Base-by-base conservation (phyloP, 2,888 invertebrate genomes). In the Orchesellides sinensis region DNA sequence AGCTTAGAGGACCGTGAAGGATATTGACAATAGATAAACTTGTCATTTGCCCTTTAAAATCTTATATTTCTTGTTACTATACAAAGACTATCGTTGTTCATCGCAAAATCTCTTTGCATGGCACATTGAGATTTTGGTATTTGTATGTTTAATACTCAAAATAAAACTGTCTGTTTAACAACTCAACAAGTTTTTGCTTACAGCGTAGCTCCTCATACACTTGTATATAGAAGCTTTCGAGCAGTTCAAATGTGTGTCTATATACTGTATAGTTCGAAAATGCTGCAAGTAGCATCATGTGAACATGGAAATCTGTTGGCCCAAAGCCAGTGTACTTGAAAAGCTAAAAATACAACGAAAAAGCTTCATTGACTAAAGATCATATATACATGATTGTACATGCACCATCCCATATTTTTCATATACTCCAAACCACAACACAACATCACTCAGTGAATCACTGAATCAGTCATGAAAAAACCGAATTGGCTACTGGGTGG, bases 271-370 rank as follows among this genome's bases (percentile, higher is more conserved):
- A 19, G 54, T 19, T 66, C 29, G 27, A 27, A 72, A 45, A 32
- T 21, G 1, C 27, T 17, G 68, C 14, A 19, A n/a, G 8, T 21
- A 69, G 3, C 40, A 40, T 40, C 23, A 25, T 32, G n/a, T 21
- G 70, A 63, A 69, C 56, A 47, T 56, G 72, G 32, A 80, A 40
- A 79, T 56, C 35, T 59, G 54, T 73, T 80, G 80, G 80, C 80
- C n/a, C 0, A 17, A n/a, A 2, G 65, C 80, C 80, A 80, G 59
- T 80, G 80, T 35, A 72, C 80, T 80, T 80, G 80, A 80, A 80
- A 80, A 73, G 63, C 80, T 80, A 80, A 80, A 80, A 80, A 80
- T 80, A 80, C 66, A 61, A 23, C 65, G 40, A 63, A 47, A 72
- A 49, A 72, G 73, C 74, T 40, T 65, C 25, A 65, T 75, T 75